phyloP scores from a whole-genome alignment of 2,888 invertebrate genomes.

The Trachelus tabidus region DNA sequence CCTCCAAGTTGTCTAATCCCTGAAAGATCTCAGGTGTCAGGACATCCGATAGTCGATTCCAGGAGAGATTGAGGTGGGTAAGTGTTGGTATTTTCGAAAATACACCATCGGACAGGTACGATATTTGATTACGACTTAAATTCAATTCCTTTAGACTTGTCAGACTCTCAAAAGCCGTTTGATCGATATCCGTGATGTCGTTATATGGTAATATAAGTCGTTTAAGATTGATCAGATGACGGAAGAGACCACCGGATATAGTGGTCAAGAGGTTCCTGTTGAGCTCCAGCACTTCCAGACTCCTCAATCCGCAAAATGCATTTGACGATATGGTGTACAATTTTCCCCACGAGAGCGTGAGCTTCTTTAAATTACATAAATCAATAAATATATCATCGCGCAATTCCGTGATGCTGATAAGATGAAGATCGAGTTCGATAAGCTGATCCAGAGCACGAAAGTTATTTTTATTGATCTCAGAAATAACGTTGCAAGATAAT shows the following conservation, averaged over 20 bases:
- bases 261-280: background rate
- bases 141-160: background rate
- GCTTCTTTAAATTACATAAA: slow-evolving; percentile 10
- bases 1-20: slow-evolving; percentile 13
- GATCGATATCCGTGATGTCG: background rate
- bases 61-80: slow-evolving; percentile 17
- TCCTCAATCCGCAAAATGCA: background rate
- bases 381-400: slow-evolving; percentile 6
- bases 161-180: background rate
- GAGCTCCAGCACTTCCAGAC: background rate
- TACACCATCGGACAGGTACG: slow-evolving; percentile 5
- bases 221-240: background rate
- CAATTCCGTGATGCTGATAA: slow-evolving; percentile 15
- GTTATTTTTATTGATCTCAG: slow-evolving; percentile 7
- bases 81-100: slow-evolving; percentile 7
- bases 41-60: slow-evolving; percentile 15
- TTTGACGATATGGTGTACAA: background rate
- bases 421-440: slow-evolving; percentile 13
- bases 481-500: slow-evolving; percentile 14
- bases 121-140: slow-evolving; percentile 13
- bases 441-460: slow-evolving; percentile 7
- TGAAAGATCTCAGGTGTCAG: slow-evolving; percentile 11
- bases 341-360: background rate
- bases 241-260: background rate
- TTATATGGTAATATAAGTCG: background rate